Evolutionary conservation across 2,888 invertebrate genomes (phyloP).

Genomic region (Eupithecia inturbata): DNA sequence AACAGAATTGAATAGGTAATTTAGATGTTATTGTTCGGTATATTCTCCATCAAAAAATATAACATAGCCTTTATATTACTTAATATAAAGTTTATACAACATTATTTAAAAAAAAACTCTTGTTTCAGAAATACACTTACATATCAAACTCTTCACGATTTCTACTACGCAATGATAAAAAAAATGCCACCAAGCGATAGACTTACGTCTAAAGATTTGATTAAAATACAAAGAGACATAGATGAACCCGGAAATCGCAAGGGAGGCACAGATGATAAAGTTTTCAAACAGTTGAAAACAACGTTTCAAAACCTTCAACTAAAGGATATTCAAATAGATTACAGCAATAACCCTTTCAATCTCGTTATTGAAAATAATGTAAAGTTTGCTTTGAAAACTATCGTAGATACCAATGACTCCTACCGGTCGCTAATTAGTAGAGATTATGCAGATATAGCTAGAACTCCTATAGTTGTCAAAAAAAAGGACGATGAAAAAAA

Average conservation of each 20-base stretch:
- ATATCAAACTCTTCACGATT: slow-evolving; percentile 77
- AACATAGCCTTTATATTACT: neutral
- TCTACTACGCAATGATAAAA: slow-evolving; percentile 74
- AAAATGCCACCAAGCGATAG: slow-evolving; percentile 66
- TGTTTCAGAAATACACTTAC: slow-evolving; percentile 71
- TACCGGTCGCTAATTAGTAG: slow-evolving; percentile 65
- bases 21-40: neutral
- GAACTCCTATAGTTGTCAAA: slow-evolving; percentile 60
- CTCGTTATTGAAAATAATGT: slow-evolving; percentile 73
- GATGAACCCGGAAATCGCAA: slow-evolving; percentile 67
- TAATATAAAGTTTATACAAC: too few species aligned
- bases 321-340: slow-evolving; percentile 69
- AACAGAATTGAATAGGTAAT: slow-evolving; percentile 85
- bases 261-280: slow-evolving; percentile 71
- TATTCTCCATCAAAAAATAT: neutral
- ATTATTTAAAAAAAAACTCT: slow-evolving; percentile 53
- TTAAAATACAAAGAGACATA: slow-evolving; percentile 65
- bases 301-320: slow-evolving; percentile 69
- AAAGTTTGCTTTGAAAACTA: slow-evolving; percentile 66
- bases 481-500: slow-evolving; percentile 61
- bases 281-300: slow-evolving; percentile 65
- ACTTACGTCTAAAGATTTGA: slow-evolving; percentile 68
- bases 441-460: slow-evolving; percentile 71
- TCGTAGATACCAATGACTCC: slow-evolving; percentile 68
- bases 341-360: slow-evolving; percentile 75